A percentile compares a stretch with the other conserved stretches of the same genome.
Evolutionary conservation across 37 sponge, comb jelly and placozoan genomes (phyloP).

Genomic region (Amphimedon queenslandica): DNA sequence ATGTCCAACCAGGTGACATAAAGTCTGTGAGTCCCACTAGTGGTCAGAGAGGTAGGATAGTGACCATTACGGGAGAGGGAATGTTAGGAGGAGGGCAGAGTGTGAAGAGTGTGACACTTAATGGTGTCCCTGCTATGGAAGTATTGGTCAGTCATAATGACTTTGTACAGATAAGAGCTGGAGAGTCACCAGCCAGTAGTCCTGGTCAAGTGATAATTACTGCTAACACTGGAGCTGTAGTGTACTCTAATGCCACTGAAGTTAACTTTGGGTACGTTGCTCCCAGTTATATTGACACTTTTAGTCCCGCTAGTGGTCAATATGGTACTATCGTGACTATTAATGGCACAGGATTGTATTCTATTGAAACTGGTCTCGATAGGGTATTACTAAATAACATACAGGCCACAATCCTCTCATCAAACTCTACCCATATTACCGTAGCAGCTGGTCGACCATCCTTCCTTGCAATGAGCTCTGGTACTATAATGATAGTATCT

Average conservation of each 20-base stretch:
- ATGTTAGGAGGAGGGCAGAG: slow-evolving; percentile 52
- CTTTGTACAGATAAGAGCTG: slow-evolving; percentile 50
- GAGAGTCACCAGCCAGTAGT: neutral
- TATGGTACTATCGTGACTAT: slow-evolving; percentile 62
- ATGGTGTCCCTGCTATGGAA: slow-evolving; percentile 10
- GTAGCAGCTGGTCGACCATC: slow-evolving; percentile 44
- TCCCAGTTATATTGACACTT: slow-evolving; percentile 7
- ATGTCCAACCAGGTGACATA: slow-evolving; percentile 36
- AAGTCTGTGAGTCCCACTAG: slow-evolving; percentile 26
- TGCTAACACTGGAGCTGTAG: slow-evolving; percentile 47
- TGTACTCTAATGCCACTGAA: neutral
- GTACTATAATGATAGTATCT: slow-evolving; percentile 36
- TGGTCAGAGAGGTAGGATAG: slow-evolving; percentile 55
- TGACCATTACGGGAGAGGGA: slow-evolving; percentile 51
- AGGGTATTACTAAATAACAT: slow-evolving; percentile 45
- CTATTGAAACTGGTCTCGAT: slow-evolving; percentile 21
- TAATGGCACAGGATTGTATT: slow-evolving; percentile 24
- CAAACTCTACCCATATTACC: slow-evolving; percentile 8
- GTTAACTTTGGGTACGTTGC: slow-evolving; percentile 23
- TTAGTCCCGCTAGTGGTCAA: slow-evolving; percentile 31
- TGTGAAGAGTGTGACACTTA: slow-evolving; percentile 17
- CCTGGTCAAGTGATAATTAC: slow-evolving; percentile 32
- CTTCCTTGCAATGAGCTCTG: slow-evolving; percentile 7
- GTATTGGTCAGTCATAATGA: slow-evolving; percentile 15
- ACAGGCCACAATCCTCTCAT: slow-evolving; percentile 5